Evolutionary conservation across 1,140 invertebrate genomes (phyloP).

Genomic region (Monomorium pharaonis): DNA sequence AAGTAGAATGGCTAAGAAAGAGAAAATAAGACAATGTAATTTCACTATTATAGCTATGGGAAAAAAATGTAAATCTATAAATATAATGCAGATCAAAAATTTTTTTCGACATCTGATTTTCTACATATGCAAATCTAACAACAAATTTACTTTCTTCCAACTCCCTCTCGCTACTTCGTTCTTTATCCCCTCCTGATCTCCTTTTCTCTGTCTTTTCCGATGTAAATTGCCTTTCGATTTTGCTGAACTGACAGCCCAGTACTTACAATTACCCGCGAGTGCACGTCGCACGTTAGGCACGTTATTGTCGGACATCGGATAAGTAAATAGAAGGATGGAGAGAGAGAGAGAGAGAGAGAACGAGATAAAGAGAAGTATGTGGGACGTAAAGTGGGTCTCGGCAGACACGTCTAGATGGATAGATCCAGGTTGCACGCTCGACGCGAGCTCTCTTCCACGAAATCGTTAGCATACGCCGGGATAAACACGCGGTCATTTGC

Average conservation of each 20-base stretch:
- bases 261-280: constrained; percentile 38
- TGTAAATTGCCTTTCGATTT: constrained; percentile 27
- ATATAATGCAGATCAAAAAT: constrained; percentile 17
- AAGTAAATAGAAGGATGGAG: neutral
- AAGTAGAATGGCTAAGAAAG: neutral
- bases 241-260: neutral
- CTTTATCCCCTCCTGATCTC: neutral
- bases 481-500: constrained; percentile 52
- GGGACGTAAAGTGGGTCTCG: constrained; percentile 39
- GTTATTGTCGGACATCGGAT: constrained; percentile 30
- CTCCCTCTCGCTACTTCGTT: neutral
- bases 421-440: constrained; percentile 52
- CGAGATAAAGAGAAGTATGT: neutral
- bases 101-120: neutral
- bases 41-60: neutral
- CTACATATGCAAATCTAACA: neutral
- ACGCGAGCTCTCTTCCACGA: constrained; percentile 36
- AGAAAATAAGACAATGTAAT: neutral
- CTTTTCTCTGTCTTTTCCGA: constrained; percentile 15
- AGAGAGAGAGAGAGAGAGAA: neutral
- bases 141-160: neutral
- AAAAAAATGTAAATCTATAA: neutral
- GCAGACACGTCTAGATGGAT: constrained; percentile 57
- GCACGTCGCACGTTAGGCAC: constrained; percentile 29
- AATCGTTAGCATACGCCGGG: constrained; percentile 55